A percentile compares a stretch with the other conserved stretches of the same genome.
phyloP scores from a whole-genome alignment of 2,888 invertebrate species.

The Rhagonycha lutea region DNA sequence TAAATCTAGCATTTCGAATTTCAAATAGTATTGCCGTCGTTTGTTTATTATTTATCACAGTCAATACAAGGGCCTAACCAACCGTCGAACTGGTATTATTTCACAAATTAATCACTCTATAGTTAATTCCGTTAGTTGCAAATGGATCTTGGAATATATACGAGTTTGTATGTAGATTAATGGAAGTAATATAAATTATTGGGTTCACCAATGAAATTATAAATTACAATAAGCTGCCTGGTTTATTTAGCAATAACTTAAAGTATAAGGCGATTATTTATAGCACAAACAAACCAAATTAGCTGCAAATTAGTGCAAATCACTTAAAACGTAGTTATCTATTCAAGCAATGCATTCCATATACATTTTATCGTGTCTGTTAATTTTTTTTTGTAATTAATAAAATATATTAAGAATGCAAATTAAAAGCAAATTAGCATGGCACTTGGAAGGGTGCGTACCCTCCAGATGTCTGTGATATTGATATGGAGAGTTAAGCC shows the following conservation, averaged over 20 bases:
- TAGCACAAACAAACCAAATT: slow-evolving; percentile 13
- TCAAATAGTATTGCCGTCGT: neutral
- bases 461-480: slow-evolving; percentile 70
- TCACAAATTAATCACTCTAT: neutral
- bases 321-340: slow-evolving; percentile 8
- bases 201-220: neutral
- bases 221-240: slow-evolving; percentile 2
- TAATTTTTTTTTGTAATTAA: neutral
- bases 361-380: neutral
- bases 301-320: slow-evolving; percentile 16
- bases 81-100: neutral
- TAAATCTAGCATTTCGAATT: neutral
- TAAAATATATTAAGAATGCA: slow-evolving; percentile 21
- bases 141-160: neutral
- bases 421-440: slow-evolving; percentile 26
- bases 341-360: neutral
- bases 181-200: neutral
- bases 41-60: neutral
- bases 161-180: neutral
- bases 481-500: slow-evolving; percentile 70
- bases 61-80: slow-evolving; percentile 1
- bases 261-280: slow-evolving; percentile 1
- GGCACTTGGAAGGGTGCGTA: slow-evolving; percentile 60
- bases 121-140: neutral
- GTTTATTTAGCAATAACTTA: neutral